Conservation (phyloP, 53 echinoderm and acorn worm species). For the Stichopus horrens region DNA sequence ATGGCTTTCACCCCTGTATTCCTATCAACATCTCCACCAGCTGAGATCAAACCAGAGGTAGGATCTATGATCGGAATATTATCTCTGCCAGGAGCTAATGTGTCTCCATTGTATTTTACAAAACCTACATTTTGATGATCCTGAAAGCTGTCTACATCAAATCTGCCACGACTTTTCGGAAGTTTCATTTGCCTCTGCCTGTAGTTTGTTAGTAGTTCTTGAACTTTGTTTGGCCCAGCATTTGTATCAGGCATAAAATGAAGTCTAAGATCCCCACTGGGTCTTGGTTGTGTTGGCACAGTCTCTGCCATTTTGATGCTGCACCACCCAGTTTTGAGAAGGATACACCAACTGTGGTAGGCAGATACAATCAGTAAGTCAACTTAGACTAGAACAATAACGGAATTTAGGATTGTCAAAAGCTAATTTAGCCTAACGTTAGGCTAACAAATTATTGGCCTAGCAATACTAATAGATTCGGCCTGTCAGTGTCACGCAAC, state of each 20-base stretch:
- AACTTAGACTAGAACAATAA: too few relatives aligned
- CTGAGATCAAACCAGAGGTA: conserved; percentile 85
- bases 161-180: conserved; percentile 69
- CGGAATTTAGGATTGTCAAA: too few relatives aligned
- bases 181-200: conserved; percentile 82
- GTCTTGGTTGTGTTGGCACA: conserved; percentile 65
- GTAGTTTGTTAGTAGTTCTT: conserved; percentile 59
- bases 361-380: too few relatives aligned
- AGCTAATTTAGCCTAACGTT: too few relatives aligned
- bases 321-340: neutral
- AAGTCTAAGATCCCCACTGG: conserved; percentile 72
- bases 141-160: conserved; percentile 91
- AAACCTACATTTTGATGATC: conserved; percentile 64
- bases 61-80: conserved; percentile 88
- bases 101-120: conserved; percentile 95
- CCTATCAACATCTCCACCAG: conserved; percentile 85
- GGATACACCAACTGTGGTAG: neutral
- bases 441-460: too few relatives aligned
- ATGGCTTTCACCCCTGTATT: conserved; percentile 71
- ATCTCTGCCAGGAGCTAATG: conserved; percentile 81
- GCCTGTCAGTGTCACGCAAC: too few relatives aligned
- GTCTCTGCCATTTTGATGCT: conserved; percentile 72
- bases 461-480: too few relatives aligned
- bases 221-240: conserved; percentile 85
- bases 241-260: conserved; percentile 86